Conservation (phyloP, 1,140 invertebrate genomes). For the Zaprionus davidi region DNA sequence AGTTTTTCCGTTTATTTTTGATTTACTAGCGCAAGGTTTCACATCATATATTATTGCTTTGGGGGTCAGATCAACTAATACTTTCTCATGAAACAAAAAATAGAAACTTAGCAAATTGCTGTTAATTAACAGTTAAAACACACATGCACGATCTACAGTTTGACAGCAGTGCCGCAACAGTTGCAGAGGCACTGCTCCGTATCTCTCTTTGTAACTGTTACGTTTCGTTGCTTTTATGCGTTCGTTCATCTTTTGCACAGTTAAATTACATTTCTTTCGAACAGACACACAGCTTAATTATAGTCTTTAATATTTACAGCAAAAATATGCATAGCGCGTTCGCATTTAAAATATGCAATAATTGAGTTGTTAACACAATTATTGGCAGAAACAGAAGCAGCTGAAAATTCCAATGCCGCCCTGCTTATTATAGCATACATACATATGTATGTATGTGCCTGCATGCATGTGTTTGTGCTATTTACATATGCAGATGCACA, state of each 20-base stretch:
- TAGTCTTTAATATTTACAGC: conserved; percentile 10
- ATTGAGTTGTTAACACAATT: conserved; percentile 34
- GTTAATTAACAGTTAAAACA: conserved; percentile 10
- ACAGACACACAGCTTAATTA: neutral
- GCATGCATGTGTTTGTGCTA: neutral
- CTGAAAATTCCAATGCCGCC: conserved; percentile 10
- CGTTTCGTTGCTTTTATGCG: neutral
- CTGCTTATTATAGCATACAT: neutral
- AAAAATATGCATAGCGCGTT: neutral
- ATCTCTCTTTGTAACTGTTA: neutral
- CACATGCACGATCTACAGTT: conserved; percentile 12
- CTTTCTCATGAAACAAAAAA: conserved; percentile 5
- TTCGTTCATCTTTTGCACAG: neutral
- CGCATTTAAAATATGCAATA: conserved; percentile 10
- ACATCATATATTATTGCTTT: neutral
- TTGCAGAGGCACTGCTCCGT: conserved; percentile 1
- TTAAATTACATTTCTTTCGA: neutral
- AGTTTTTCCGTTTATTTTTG: conserved; percentile 15
- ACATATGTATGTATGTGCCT: neutral
- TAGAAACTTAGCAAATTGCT: conserved; percentile 8
- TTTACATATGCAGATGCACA: neutral
- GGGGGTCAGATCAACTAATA: conserved; percentile 21
- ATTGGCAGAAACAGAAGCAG: conserved; percentile 8
- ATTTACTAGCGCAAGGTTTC: conserved; percentile 21
- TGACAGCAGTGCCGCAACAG: neutral